A percentile compares a stretch with the other conserved stretches of the same genome.
phyloP scores from a whole-genome alignment of 2,113 vertebrate genomes.

The Charadrius vociferus region DNA sequence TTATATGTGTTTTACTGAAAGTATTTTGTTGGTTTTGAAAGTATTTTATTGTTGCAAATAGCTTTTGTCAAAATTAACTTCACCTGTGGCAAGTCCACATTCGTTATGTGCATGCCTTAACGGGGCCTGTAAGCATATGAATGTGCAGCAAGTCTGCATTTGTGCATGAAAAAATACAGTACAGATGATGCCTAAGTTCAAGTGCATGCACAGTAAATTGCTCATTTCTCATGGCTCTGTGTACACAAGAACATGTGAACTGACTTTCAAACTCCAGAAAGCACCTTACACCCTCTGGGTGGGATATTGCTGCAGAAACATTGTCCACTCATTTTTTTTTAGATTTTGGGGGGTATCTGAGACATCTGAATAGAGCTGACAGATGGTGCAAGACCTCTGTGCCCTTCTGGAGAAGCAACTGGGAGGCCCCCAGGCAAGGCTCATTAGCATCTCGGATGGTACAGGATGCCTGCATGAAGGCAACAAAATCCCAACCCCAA shows the following conservation, averaged over 20 bases:
- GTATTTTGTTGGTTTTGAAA: background rate
- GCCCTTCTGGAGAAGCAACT: background rate
- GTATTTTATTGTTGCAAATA: background rate
- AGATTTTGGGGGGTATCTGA: background rate
- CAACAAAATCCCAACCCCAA: background rate
- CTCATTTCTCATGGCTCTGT: background rate
- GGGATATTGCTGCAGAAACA: background rate
- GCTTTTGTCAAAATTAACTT: background rate
- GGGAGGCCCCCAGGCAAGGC: background rate
- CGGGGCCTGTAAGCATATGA: background rate
- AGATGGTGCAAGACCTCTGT: constrained; percentile 18
- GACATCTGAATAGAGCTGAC: background rate
- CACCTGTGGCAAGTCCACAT: background rate
- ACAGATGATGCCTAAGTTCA: background rate
- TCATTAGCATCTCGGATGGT: background rate
- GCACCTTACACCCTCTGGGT: background rate
- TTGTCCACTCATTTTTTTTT: background rate
- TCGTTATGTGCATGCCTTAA: background rate
- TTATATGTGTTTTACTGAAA: background rate
- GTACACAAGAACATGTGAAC: fast-evolving
- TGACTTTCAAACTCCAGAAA: background rate
- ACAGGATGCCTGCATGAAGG: background rate
- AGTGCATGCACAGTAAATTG: background rate
- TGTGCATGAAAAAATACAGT: background rate
- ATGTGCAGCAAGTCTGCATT: background rate